Percentiles rank a stretch among this genome's conserved stretches.
phyloP scores from a whole-genome alignment of 2,888 invertebrate species.

The Sphaerophoria taeniata region DNA sequence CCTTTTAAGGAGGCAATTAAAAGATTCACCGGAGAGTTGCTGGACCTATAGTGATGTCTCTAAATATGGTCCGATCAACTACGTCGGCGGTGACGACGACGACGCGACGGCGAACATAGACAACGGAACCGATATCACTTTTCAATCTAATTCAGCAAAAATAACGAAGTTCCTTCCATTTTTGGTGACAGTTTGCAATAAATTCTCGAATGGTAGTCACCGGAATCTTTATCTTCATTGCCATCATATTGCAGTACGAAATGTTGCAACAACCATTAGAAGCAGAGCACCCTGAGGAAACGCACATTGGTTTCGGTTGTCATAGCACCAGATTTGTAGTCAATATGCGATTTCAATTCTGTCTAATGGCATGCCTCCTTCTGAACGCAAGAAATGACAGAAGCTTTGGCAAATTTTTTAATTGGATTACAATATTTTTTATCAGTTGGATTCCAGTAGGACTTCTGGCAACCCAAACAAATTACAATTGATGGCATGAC shows the following conservation, averaged over 20 bases:
- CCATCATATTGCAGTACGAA: too few species aligned
- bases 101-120: neutral
- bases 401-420: constrained; percentile 73
- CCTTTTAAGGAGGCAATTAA: constrained; percentile 74
- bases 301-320: too few species aligned
- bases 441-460: constrained; percentile 53
- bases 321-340: too few species aligned
- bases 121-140: constrained; percentile 32
- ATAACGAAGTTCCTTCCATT: constrained; percentile 70
- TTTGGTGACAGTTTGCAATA: constrained; percentile 36
- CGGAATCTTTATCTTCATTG: too few species aligned
- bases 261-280: too few species aligned
- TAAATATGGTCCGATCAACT: constrained; percentile 17
- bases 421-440: constrained; percentile 71
- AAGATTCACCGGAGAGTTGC: constrained; percentile 31
- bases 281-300: too few species aligned
- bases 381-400: neutral
- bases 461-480: constrained; percentile 45
- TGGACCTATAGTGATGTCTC: constrained; percentile 38
- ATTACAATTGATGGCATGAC: constrained; percentile 58
- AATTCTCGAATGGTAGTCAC: too few species aligned
- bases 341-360: neutral
- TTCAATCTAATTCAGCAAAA: constrained; percentile 35
- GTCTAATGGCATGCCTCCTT: neutral
- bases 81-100: neutral